Conservation (phyloP, 2,797 vertebrate species). For the Pachyuromys duprasi region DNA sequence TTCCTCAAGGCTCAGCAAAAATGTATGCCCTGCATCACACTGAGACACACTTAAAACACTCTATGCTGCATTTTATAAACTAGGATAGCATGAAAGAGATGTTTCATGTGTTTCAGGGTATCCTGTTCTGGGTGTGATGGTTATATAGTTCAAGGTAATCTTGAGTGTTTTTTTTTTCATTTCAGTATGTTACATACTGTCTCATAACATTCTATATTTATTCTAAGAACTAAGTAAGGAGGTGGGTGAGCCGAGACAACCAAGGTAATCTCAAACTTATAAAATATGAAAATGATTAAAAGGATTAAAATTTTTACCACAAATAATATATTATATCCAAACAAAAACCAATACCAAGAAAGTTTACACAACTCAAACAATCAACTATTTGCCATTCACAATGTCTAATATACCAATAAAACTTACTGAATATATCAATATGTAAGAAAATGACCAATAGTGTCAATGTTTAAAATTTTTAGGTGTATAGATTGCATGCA, state of each 20-base stretch:
- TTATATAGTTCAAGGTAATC: background rate
- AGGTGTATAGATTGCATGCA: background rate
- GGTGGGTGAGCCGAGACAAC: background rate
- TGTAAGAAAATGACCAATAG: background rate
- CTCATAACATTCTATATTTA: background rate
- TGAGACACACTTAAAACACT: background rate
- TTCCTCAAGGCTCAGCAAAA: background rate
- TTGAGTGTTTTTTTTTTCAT: background rate
- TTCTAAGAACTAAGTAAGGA: background rate
- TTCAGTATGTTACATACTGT: background rate
- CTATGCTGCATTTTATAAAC: background rate
- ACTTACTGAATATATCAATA: background rate
- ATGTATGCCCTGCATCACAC: background rate
- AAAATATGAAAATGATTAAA: slow-evolving; percentile 3
- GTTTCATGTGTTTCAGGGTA: background rate
- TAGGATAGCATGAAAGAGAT: background rate
- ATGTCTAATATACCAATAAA: background rate
- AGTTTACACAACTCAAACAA: background rate
- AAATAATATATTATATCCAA: background rate
- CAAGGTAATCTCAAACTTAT: background rate
- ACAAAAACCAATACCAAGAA: background rate
- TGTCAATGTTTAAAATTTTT: background rate
- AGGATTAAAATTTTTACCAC: background rate
- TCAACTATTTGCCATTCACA: background rate
- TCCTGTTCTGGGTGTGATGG: background rate